phyloP scores from a whole-genome alignment of 2,888 invertebrate species.

The Eristalinus aeneus region DNA sequence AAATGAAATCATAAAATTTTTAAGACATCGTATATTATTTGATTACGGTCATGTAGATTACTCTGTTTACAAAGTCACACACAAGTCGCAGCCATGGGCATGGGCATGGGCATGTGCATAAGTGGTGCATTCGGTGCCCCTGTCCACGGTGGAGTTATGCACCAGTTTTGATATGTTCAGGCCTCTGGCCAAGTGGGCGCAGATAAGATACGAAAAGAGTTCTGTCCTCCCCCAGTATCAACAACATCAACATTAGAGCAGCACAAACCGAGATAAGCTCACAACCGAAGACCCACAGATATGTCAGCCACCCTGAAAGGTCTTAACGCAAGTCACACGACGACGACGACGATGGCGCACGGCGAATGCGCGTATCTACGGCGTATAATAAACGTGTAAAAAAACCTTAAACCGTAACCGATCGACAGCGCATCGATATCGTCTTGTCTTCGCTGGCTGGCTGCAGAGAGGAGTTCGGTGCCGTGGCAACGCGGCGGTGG shows the following conservation, averaged over 20 bases:
- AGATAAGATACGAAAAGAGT: conserved; percentile 63
- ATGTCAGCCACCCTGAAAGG: conserved; percentile 21
- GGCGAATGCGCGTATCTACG: conserved; percentile 10
- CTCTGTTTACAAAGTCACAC: conserved; percentile 59
- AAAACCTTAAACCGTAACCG: conserved; percentile 32
- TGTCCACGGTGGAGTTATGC: conserved; percentile 19
- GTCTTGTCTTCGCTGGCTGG: conserved; percentile 10
- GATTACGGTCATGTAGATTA: conserved; percentile 58
- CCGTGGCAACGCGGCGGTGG: conserved; percentile 14
- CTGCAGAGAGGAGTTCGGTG: conserved; percentile 8
- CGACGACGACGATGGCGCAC: not conserved
- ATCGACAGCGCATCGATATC: not conserved
- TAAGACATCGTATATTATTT: conserved; percentile 50
- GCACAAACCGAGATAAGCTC: conserved; percentile 36
- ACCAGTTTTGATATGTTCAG: conserved; percentile 64
- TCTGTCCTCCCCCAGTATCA: conserved; percentile 27
- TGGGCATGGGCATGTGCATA: not conserved
- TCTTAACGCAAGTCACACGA: conserved; percentile 4
- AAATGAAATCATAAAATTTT: conserved; percentile 15
- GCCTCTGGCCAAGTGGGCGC: conserved; percentile 39
- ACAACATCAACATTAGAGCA: conserved; percentile 14
- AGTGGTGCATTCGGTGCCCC: not conserved
- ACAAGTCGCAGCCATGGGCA: conserved; percentile 33
- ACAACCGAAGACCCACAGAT: conserved; percentile 6
- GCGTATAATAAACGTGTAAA: not conserved